Base-by-base conservation (phyloP, 2,113 vertebrate species). In the Grammomys surdaster region DNA sequence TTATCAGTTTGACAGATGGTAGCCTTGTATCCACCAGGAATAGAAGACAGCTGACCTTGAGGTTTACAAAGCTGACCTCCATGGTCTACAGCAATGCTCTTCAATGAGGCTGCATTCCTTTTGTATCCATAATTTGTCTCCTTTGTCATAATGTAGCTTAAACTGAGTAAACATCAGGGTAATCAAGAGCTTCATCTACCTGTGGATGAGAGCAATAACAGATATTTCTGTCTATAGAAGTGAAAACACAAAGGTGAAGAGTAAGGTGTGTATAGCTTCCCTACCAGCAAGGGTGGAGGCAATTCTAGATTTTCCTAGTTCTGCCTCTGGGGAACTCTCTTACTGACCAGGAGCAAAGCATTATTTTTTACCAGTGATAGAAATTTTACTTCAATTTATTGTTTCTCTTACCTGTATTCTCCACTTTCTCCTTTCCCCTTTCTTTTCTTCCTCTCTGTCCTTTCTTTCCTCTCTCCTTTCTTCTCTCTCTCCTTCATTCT, bases 241-340 rank as follows among this genome's bases (percentile, higher is more conserved):
- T 36, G 11, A n/a, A 60, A 48, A 73, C 2, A 20, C n/a, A 67
- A 19, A 85, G 40, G 26, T 43, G 40, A 84, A 48, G 10, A 28
- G 40, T 65, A 67, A 46, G 60, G 60, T 46, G 5, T 67, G 7
- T 48, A 33, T 11, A 36, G 76, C 48, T 5, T 33, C 0, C 0
- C 46, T 16, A 19, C 0, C 10, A 0, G 0, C 7, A 1, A 13
- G 46, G 31, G 31, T 22, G 54, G 11, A 17, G 56, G 16, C 3
- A 4, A 1, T 12, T 22, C 14, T 14, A 12, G 54, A 3, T 7
- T 46, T 28, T 40, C 31, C 20, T 3, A 0, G 3, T 11, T 80
- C 33, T 51, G 51, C 56, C 43, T 56, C 48, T 6, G n/a, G 86
- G 19, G 7, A 58, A 40, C 28, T 40, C 28, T 20, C 33, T 89